Percentiles rank a stretch among this genome's conserved stretches.
Conservation (phyloP, 1,140 invertebrate species). For the Littorina saxatilis region DNA sequence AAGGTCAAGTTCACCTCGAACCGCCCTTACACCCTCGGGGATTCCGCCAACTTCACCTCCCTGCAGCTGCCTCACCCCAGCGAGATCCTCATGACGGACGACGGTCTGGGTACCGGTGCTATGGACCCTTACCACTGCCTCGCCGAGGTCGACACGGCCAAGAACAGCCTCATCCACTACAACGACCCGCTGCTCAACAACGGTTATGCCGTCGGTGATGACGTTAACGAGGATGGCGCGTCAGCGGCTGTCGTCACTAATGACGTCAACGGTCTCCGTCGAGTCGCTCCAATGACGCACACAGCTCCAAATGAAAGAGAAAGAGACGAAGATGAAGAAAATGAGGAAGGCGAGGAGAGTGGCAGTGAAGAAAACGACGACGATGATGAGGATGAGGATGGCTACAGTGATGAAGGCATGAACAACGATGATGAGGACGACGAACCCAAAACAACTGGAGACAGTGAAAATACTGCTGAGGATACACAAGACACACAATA, state of each 20-base stretch:
- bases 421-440: slow-evolving; percentile 5
- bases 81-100: background rate
- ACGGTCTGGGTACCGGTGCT: background rate
- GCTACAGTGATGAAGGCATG: background rate
- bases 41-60: background rate
- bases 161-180: background rate
- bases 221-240: background rate
- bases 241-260: background rate
- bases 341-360: background rate
- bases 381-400: slow-evolving; percentile 20
- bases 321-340: background rate
- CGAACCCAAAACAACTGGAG: background rate
- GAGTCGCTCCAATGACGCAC: background rate
- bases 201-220: background rate
- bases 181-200: slow-evolving; percentile 4
- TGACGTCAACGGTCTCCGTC: background rate
- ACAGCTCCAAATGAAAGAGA: too few relatives aligned
- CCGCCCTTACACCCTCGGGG: background rate
- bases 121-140: background rate
- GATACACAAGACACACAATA: background rate
- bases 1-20: slow-evolving; percentile 36
- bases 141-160: background rate
- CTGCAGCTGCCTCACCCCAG: slow-evolving; percentile 4
- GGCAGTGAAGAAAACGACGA: background rate
- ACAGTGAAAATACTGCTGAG: background rate